Base-by-base conservation (phyloP, 2,113 vertebrate species). In the Triplophysa tibetana region DNA sequence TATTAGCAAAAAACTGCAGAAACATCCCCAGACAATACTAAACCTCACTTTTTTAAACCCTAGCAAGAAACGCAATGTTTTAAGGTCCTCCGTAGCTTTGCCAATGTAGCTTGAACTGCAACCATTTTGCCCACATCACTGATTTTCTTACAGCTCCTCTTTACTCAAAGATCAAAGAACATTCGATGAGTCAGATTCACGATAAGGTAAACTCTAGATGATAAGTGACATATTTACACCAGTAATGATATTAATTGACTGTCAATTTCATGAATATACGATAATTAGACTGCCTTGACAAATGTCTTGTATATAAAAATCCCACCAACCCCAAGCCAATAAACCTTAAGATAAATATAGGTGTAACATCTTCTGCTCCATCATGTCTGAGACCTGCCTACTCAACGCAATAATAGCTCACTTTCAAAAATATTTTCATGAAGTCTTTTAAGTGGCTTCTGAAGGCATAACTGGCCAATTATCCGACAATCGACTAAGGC, bases 341-440 rank as follows among this genome's bases (percentile, higher is more conserved):
- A 63, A 8, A 62, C 0, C 23, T 16, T 61, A 5, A 60, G 33
- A 74, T 24, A 19, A 61, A 75, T 19, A 41, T 41, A 60, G 52
- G 11, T 41, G 33, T 60, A 73, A 41, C 70, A 38, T n/a, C 11
- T 23, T 60, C 73, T 63, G 72, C 8, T 75, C 21, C 9, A 45
- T 75, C n/a, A 62, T 63, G 60, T 29, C 56, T 75, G 33, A 73
- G n/a, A 60, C n/a, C n/a, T 1, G 8, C 60, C 38, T 24, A 19
- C 21, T 63, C 41, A 63, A 10, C n/a, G 48, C 29, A 75, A 26
- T 45, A 24, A 43, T 17, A 75, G 56, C 58, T 62, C 29, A 56
- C 52, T 58, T 73, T 75, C 41, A 17, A 48, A 41, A 75, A 75
- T 75, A 63, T 63, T 48, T 41, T n/a, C 54, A 74, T 63, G 21